Conservation (phyloP, 2,113 vertebrate species). For the Nycticebus coucang region DNA sequence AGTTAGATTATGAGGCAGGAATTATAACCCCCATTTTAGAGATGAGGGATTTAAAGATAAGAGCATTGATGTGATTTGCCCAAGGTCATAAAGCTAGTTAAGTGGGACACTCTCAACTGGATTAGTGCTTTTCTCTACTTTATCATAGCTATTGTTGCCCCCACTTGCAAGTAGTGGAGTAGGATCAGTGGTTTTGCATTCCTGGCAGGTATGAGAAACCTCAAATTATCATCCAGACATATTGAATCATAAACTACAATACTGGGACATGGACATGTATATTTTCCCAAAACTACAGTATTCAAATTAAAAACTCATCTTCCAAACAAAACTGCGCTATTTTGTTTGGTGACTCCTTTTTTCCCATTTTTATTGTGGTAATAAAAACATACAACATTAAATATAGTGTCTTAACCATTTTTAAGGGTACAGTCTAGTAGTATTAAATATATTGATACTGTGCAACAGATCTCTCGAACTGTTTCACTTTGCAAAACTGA, state of each 20-base stretch:
- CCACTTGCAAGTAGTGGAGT: neutral
- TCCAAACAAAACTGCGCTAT: neutral
- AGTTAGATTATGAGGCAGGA: neutral
- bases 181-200: neutral
- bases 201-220: neutral
- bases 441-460: neutral
- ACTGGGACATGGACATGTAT: neutral
- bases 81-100: constrained; percentile 16
- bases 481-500: neutral
- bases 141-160: neutral
- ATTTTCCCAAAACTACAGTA: neutral
- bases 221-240: neutral
- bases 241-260: neutral
- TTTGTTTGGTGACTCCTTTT: neutral
- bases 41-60: constrained; percentile 41
- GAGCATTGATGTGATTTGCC: neutral
- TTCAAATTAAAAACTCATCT: neutral
- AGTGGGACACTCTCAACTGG: neutral
- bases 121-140: neutral
- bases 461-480: neutral
- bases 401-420: neutral
- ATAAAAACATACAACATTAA: neutral
- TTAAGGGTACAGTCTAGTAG: neutral
- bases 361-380: neutral
- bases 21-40: constrained; percentile 55